Conservation (phyloP, 2,888 invertebrate species). For the Leucophenga maculata region DNA sequence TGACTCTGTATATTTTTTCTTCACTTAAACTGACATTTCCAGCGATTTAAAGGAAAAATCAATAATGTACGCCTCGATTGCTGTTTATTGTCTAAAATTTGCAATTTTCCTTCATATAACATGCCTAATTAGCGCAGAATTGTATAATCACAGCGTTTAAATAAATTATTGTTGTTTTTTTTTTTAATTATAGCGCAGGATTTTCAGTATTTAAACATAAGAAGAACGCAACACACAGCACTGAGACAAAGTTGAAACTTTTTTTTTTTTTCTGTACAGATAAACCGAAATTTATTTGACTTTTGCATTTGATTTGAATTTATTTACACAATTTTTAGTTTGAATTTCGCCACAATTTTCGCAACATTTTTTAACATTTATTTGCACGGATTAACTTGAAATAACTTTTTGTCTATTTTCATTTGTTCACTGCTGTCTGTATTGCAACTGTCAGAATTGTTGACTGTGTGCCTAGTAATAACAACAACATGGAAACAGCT, state of each 20-base stretch:
- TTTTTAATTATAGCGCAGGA: no score
- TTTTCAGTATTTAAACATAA: no score
- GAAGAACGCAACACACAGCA: no score
- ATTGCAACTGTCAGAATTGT: slow-evolving; percentile 46
- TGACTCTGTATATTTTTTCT: not conserved
- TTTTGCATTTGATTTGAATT: slow-evolving; percentile 30
- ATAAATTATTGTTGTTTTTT: not conserved
- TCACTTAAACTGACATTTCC: slow-evolving; percentile 38
- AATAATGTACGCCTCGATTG: slow-evolving; percentile 43
- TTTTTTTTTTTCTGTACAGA: no score
- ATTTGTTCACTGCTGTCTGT: not conserved
- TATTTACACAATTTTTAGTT: not conserved
- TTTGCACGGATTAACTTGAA: not conserved
- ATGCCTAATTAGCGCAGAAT: slow-evolving; percentile 13
- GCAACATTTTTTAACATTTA: slow-evolving; percentile 12
- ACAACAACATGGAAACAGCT: slow-evolving; percentile 41
- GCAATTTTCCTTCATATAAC: slow-evolving; percentile 2
- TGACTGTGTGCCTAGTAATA: slow-evolving; percentile 24
- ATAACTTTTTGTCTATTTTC: no score
- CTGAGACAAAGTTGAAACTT: no score
- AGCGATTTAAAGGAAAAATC: slow-evolving; percentile 58
- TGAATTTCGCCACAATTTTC: not conserved
- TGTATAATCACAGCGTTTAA: not conserved
- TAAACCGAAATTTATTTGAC: slow-evolving; percentile 32
- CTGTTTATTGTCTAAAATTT: not conserved